Percentiles rank a stretch among this genome's conserved stretches.
phyloP scores from a whole-genome alignment of 2,888 invertebrate genomes.

The Limnephilus marmoratus region DNA sequence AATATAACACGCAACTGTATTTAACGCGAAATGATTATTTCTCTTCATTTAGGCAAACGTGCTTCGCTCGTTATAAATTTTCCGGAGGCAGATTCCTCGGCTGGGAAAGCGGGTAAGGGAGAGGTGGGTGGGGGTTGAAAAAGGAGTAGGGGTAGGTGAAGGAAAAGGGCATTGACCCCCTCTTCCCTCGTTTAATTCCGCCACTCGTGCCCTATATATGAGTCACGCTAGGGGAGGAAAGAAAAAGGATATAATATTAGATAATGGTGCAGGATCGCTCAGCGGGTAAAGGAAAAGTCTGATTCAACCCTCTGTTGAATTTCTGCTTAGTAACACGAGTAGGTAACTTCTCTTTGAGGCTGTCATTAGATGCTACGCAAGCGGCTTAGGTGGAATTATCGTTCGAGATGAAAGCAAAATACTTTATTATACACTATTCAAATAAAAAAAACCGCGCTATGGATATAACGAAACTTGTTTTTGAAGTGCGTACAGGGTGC shows the following conservation, averaged over 20 bases:
- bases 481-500: not conserved
- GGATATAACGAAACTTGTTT: not conserved
- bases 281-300: not conserved
- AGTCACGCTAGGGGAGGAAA: not conserved
- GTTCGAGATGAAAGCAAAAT: not conserved
- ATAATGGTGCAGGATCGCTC: not conserved
- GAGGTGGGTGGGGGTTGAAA: not conserved
- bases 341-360: not conserved
- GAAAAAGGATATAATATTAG: not conserved
- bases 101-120: not conserved
- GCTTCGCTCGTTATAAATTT: not conserved
- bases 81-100: not conserved
- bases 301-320: not conserved
- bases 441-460: not conserved
- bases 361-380: not conserved
- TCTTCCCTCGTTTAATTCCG: constrained; percentile 13
- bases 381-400: not conserved
- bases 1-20: not conserved
- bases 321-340: not conserved
- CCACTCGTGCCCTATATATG: constrained; percentile 48
- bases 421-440: not conserved
- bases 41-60: not conserved
- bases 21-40: not conserved
- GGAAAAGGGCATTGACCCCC: constrained; percentile 20
- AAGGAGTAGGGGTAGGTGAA: not conserved